phyloP scores from a whole-genome alignment of 2,888 invertebrate species.

The Drosophila conformis region DNA sequence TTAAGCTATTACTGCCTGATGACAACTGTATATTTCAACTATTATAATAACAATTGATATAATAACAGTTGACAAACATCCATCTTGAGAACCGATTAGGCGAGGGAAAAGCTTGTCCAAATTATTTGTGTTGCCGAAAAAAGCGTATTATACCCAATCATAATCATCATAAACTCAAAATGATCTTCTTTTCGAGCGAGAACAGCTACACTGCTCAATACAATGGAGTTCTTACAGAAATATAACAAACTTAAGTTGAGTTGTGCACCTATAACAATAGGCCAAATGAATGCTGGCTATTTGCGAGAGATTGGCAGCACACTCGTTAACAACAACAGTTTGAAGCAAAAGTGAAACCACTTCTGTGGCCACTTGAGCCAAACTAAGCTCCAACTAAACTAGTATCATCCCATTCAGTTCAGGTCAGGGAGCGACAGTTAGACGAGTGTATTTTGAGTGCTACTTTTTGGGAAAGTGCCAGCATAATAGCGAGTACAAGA shows the following conservation, averaged over 20 bases:
- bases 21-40: not conserved
- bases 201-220: constrained; percentile 4
- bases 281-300: not conserved
- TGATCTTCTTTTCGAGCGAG: not conserved
- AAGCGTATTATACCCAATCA: not conserved
- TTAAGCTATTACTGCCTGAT: not conserved
- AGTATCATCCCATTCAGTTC: constrained; percentile 23
- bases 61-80: not conserved
- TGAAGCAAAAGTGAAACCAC: constrained; percentile 49
- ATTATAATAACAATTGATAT: not conserved
- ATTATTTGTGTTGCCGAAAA: not conserved
- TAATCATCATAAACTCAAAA: not conserved
- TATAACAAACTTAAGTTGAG: not conserved
- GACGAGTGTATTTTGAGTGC: constrained; percentile 12
- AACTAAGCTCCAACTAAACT: constrained; percentile 13
- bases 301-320: not conserved
- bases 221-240: constrained; percentile 1
- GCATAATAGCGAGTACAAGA: constrained; percentile 22
- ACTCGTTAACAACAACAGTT: constrained; percentile 1
- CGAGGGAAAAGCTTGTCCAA: not conserved
- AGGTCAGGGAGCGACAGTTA: constrained; percentile 18
- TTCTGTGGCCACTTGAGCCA: constrained; percentile 22
- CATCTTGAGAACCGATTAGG: not conserved
- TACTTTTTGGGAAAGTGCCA: constrained; percentile 40
- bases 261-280: not conserved